Evolutionary conservation across 1,140 invertebrate genomes (phyloP).

Genomic region (Ruditapes philippinarum): DNA sequence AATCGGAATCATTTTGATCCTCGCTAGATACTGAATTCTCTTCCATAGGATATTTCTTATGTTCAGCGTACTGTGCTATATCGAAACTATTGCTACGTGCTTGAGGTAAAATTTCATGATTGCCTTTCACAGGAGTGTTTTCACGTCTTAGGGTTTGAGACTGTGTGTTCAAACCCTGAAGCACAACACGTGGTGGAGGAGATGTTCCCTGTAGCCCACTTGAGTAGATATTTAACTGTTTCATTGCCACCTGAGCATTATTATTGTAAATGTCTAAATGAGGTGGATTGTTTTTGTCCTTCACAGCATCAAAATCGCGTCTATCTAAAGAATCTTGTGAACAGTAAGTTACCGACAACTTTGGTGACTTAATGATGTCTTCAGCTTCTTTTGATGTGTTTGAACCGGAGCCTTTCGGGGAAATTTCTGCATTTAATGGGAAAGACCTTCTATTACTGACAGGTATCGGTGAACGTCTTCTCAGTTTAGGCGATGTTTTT

Average conservation of each 20-base stretch:
- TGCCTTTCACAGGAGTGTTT: slow-evolving; percentile 55
- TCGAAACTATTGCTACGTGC: slow-evolving; percentile 48
- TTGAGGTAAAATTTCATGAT: slow-evolving; percentile 52
- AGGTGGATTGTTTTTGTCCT: slow-evolving; percentile 43
- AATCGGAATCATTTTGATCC: slow-evolving; percentile 51
- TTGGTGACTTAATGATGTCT: slow-evolving; percentile 63
- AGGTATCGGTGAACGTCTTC: slow-evolving; percentile 41
- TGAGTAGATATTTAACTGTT: slow-evolving; percentile 56
- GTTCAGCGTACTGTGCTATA: slow-evolving; percentile 11
- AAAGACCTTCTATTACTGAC: slow-evolving; percentile 38
- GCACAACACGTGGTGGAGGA: slow-evolving; percentile 59
- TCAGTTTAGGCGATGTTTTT: slow-evolving; percentile 69
- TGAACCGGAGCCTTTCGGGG: slow-evolving; percentile 55
- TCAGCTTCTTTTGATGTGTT: slow-evolving; percentile 68
- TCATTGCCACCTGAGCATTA: slow-evolving; percentile 49
- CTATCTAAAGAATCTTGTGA: slow-evolving; percentile 52
- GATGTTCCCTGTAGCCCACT: slow-evolving; percentile 57
- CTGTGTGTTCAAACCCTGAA: slow-evolving; percentile 48
- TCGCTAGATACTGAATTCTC: slow-evolving; percentile 62
- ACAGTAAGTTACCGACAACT: slow-evolving; percentile 57
- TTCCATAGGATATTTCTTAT: slow-evolving; percentile 56
- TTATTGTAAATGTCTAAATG: slow-evolving; percentile 63
- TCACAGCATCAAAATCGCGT: background rate
- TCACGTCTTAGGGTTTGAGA: slow-evolving; percentile 13
- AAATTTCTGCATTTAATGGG: slow-evolving; percentile 36